phyloP scores from a whole-genome alignment of 37 sponge, comb jelly and placozoan genomes.

The Oopsacas minuta region DNA sequence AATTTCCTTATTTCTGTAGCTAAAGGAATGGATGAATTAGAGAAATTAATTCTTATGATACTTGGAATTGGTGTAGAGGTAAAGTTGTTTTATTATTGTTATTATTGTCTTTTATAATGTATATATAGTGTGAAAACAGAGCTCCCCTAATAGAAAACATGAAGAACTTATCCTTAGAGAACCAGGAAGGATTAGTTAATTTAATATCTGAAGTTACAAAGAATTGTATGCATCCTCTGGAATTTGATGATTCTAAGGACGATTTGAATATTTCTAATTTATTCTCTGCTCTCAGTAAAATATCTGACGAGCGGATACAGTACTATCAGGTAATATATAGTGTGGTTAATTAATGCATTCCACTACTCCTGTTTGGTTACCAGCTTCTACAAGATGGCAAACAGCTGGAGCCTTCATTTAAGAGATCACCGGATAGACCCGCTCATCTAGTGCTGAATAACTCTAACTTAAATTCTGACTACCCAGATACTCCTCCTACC shows the following conservation, averaged over 20 bases:
- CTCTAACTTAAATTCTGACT: neutral
- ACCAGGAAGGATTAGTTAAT: constrained; percentile 57
- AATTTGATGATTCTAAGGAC: neutral
- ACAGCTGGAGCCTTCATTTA: neutral
- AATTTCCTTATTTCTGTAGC: constrained; percentile 29
- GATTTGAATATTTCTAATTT: neutral
- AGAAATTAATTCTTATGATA: constrained; percentile 63
- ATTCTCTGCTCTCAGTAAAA: neutral
- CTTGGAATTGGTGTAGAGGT: constrained; percentile 67
- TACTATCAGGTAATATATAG: neutral
- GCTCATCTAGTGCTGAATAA: neutral
- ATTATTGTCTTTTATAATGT: too few relatives aligned
- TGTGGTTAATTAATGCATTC: neutral
- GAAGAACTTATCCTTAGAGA: constrained; percentile 51
- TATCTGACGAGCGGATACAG: neutral
- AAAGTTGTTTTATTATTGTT: neutral
- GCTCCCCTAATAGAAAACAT: constrained; percentile 65
- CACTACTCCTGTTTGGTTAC: neutral
- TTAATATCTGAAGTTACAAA: constrained; percentile 15
- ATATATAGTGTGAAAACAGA: constrained; percentile 50
- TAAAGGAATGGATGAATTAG: constrained; percentile 64
- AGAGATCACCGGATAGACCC: neutral
- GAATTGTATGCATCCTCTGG: neutral
- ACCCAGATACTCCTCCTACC: neutral
- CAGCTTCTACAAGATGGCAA: neutral